Percentiles rank a stretch among this genome's conserved stretches.
These are phyloP conservation scores for Heterotilapia buettikoferi DNA, from an alignment of 2,113 vertebrate species.

Conservation along the genomic window DNA sequence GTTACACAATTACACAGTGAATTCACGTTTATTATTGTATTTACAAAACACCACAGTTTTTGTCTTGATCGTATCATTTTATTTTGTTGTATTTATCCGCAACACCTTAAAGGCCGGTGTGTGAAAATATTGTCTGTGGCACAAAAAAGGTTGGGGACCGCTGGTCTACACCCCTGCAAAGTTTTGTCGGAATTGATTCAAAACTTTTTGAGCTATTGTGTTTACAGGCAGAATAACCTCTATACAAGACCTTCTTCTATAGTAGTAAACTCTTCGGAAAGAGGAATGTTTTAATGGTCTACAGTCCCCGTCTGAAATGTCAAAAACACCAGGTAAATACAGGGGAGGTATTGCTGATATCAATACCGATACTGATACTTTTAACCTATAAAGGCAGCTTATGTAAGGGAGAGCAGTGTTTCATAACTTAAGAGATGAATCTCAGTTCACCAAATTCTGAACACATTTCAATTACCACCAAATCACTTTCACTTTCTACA, in stretches of 20 bases:
- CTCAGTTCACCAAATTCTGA: neutral
- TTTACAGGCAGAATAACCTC: neutral
- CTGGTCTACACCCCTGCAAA: neutral
- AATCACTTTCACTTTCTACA: neutral
- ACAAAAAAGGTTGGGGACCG: neutral
- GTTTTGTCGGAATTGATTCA: neutral
- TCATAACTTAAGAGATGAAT: fast-evolving
- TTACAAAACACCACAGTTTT: neutral
- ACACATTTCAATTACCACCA: neutral
- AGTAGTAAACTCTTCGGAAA: neutral
- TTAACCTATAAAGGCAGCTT: neutral
- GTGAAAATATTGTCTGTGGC: neutral
- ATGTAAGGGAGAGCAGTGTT: neutral
- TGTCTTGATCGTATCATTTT: neutral
- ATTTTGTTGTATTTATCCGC: neutral
- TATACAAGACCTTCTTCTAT: neutral
- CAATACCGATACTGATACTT: fast-evolving
- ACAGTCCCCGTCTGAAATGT: neutral
- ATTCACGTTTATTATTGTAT: neutral
- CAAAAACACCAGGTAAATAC: neutral
- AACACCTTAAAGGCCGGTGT: neutral
- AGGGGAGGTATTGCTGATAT: neutral
- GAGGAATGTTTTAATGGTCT: neutral
- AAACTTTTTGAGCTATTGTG: neutral
- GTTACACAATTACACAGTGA: neutral